phyloP scores from a whole-genome alignment of 2,113 vertebrate genomes.

The Eolophus roseicapilla region DNA sequence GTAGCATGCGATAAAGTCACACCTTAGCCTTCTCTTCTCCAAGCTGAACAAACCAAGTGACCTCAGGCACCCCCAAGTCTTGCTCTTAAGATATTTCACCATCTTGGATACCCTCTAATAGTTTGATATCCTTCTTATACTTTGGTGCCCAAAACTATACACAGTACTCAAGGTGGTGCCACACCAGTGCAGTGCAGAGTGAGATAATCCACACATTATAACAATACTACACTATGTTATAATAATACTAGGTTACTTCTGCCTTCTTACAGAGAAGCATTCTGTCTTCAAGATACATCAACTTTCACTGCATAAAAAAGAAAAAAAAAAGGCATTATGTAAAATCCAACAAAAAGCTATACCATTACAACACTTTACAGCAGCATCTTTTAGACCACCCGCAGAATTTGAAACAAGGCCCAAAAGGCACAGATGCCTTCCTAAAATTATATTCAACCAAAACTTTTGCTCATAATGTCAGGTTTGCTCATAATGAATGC shows the following conservation, averaged over 20 bases:
- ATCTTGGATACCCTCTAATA: background rate
- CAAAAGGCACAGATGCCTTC: background rate
- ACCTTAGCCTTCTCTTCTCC: background rate
- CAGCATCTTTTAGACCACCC: background rate
- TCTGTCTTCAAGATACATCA: background rate
- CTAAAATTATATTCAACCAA: background rate
- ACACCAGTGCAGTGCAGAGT: background rate
- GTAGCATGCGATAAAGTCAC: background rate
- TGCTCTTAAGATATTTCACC: background rate
- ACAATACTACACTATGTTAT: background rate
- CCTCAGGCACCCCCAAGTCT: background rate
- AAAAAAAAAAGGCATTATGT: background rate
- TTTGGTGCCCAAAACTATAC: background rate
- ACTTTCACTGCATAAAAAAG: background rate
- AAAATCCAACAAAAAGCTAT: background rate
- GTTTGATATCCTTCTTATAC: no score
- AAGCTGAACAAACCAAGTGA: background rate
- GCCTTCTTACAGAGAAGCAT: background rate
- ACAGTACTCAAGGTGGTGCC: background rate
- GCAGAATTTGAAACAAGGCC: background rate
- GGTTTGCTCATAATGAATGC: background rate
- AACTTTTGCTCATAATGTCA: background rate
- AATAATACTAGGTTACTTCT: background rate
- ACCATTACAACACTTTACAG: background rate
- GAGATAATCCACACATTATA: background rate